These are phyloP conservation scores for Coenobita brevimanus DNA, from an alignment of 1,140 invertebrate genomes.

Conservation along the genomic window DNA sequence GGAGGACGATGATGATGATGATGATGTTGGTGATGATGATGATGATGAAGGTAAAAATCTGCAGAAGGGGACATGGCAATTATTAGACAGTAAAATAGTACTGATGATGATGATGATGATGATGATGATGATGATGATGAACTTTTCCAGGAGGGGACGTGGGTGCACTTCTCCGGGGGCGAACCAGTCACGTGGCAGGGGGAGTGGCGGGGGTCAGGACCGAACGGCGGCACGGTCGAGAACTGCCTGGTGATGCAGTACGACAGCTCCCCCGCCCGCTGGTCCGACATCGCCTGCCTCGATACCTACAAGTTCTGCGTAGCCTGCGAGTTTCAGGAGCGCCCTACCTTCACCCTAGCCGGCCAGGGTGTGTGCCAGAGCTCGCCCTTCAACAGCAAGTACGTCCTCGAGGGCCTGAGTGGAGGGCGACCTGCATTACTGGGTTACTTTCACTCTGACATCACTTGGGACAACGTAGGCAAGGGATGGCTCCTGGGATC, in stretches of 20 bases:
- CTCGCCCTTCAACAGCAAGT: slow-evolving; percentile 34
- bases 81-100: no score
- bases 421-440: background rate
- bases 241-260: slow-evolving; percentile 36
- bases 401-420: background rate
- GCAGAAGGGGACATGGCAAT: no score
- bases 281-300: slow-evolving; percentile 35
- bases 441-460: slow-evolving; percentile 34
- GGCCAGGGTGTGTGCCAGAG: background rate
- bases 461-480: background rate
- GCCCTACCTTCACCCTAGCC: slow-evolving; percentile 17
- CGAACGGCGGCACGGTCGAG: slow-evolving; percentile 13
- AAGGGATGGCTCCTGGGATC: background rate
- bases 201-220: slow-evolving; percentile 7
- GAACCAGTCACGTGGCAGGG: slow-evolving; percentile 9
- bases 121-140: no score
- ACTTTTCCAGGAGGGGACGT: slow-evolving; percentile 43
- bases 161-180: slow-evolving; percentile 15
- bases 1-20: no score
- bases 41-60: no score
- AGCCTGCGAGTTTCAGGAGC: slow-evolving; percentile 31
- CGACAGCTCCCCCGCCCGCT: background rate
- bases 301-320: slow-evolving; percentile 38
- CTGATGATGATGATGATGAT: no score
- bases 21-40: no score